Percentiles rank a stretch among this genome's conserved stretches.
Evolutionary conservation across 1,140 invertebrate genomes (phyloP).

Genomic region (Radopholus similis): DNA sequence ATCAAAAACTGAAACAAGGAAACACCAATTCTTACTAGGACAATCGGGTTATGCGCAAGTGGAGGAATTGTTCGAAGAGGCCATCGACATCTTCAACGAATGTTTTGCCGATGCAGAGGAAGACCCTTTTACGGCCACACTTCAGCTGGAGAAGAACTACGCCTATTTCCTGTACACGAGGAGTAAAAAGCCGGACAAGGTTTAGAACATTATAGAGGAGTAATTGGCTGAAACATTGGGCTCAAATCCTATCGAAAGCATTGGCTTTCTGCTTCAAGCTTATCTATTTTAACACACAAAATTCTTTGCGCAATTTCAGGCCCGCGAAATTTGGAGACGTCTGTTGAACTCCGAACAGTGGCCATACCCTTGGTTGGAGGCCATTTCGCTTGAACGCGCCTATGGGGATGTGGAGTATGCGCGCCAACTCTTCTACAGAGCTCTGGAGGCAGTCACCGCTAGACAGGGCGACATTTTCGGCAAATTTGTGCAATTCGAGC

Average conservation of each 20-base stretch:
- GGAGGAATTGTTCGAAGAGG: constrained; percentile 28
- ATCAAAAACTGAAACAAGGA: background rate
- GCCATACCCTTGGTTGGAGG: constrained; percentile 31
- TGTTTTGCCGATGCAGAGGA: no score
- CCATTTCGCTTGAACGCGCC: constrained; percentile 30
- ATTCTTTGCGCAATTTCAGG: constrained; percentile 30
- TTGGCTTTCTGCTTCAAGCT: background rate
- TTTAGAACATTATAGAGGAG: no score
- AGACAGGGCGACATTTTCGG: constrained; percentile 29
- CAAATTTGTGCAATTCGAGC: constrained; percentile 43
- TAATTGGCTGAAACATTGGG: no score
- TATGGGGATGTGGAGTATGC: constrained; percentile 38
- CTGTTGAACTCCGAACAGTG: constrained; percentile 13
- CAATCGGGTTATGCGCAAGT: constrained; percentile 13
- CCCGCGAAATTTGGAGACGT: constrained; percentile 33
- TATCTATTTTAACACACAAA: background rate
- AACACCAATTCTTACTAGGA: background rate
- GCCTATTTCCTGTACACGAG: constrained; percentile 43
- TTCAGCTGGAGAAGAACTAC: constrained; percentile 31
- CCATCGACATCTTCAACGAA: constrained; percentile 11
- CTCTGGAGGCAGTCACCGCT: constrained; percentile 42
- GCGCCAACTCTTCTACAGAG: constrained; percentile 35
- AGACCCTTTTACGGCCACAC: constrained; percentile 11
- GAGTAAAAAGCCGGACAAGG: constrained; percentile 29
- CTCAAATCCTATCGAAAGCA: no score